phyloP scores from a whole-genome alignment of 2,888 invertebrate genomes.

The Crematogaster levior region DNA sequence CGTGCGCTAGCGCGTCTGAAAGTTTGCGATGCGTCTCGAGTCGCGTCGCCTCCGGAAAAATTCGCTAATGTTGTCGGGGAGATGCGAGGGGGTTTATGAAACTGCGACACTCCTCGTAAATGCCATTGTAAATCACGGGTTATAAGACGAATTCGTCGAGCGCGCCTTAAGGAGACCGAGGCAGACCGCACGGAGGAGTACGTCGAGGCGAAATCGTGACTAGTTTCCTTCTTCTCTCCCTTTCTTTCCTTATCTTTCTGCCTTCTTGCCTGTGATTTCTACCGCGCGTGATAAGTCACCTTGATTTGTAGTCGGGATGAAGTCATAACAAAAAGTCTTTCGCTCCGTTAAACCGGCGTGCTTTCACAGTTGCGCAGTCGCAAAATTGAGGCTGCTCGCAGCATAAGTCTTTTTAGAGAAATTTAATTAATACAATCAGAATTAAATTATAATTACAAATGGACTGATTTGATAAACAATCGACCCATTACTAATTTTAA shows the following conservation, averaged over 20 bases:
- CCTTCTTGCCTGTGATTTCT: constrained; percentile 18
- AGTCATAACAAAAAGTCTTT: constrained; percentile 11
- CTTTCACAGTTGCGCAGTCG: background rate
- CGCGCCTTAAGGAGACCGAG: constrained; percentile 58
- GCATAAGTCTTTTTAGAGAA: background rate
- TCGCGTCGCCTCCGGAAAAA: background rate
- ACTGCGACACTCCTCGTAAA: constrained; percentile 62
- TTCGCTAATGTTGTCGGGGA: background rate
- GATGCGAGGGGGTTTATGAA: constrained; percentile 55
- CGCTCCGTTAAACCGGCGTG: background rate
- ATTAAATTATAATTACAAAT: background rate
- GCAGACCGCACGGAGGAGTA: constrained; percentile 20
- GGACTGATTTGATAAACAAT: background rate
- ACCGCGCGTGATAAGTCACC: constrained; percentile 49
- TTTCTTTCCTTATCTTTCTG: background rate
- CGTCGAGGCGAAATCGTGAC: constrained; percentile 42
- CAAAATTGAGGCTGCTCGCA: background rate
- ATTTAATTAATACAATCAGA: background rate
- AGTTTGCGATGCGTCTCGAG: background rate
- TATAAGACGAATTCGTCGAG: constrained; percentile 60
- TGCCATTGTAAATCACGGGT: constrained; percentile 61
- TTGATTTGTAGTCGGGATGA: constrained; percentile 46
- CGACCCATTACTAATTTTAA: background rate
- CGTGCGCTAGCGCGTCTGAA: background rate
- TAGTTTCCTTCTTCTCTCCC: constrained; percentile 8